Conservation (phyloP, 2,888 invertebrate genomes). For the Hyles lineata region DNA sequence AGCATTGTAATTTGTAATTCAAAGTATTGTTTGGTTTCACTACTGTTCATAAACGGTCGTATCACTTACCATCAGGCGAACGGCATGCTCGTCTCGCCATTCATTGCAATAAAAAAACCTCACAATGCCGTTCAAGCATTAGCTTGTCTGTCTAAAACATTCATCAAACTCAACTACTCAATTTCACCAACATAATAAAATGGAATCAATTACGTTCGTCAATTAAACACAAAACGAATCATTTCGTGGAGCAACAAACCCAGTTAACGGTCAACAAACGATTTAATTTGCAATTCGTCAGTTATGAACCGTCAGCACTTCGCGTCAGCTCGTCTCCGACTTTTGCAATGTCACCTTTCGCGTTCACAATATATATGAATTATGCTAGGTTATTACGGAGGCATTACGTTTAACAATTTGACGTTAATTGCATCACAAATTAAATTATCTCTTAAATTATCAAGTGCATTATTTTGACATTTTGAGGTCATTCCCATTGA, state of each 20-base stretch:
- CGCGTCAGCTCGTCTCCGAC: constrained; percentile 52
- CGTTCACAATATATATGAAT: neutral
- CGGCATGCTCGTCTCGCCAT: too few relatives aligned
- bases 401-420: neutral
- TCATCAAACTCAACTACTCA: neutral
- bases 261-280: constrained; percentile 68
- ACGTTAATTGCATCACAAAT: too few relatives aligned
- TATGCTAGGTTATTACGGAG: neutral
- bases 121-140: neutral
- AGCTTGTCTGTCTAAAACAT: neutral
- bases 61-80: too few relatives aligned
- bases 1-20: too few relatives aligned
- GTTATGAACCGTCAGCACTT: constrained; percentile 39
- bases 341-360: constrained; percentile 38
- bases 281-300: constrained; percentile 70
- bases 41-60: too few relatives aligned
- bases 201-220: neutral
- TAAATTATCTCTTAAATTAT: too few relatives aligned
- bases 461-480: too few relatives aligned
- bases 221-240: constrained; percentile 51
- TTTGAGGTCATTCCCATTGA: too few relatives aligned
- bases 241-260: constrained; percentile 60
- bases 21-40: too few relatives aligned
- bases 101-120: too few relatives aligned
- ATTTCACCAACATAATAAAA: neutral